Evolutionary conservation across 2,888 invertebrate genomes (phyloP), one percentile per base, ranked within the genome.

Genomic region (Salpingus planirostris): DNA sequence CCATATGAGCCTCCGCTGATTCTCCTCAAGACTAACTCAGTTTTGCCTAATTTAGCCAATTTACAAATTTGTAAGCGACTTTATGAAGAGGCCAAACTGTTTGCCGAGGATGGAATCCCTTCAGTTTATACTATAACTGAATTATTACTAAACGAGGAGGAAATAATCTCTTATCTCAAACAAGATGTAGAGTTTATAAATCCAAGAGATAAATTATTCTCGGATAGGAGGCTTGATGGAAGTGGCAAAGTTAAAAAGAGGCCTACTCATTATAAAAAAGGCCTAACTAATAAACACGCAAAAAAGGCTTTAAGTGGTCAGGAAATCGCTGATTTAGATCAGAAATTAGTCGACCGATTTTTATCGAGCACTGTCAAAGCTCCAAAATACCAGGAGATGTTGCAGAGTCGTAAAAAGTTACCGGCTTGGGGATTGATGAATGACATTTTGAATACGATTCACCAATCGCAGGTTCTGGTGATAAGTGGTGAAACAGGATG

Each of bases 401-500:
- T 81, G 52, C 64, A 70, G 3, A 58, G 55, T 0, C 67, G 87
- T 36, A 70, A 68, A 51, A 73, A 73, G 47, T 61, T 88, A 29
- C 87, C 87, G 0, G 85, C 85, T 0, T 87, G 82, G 76, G 64
- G 67, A 11, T 76, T 77, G 54, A 76, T 73, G 63, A 68, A 74
- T 21, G 76, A 79, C 37, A 82, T 88, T 47, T 62, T 88, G 36
- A 69, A 73, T 40, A 67, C 74, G 1, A 69, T 87, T 21, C 66
- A 71, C 18, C 68, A 71, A 31, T 76, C 77, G 31, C 78, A 75
- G 64, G 73, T 81, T 3, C 66, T 78, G 11, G 82, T 88, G 1
- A 80, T 88, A 44, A 82, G 83, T 25, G 88, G 88, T 2, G 86
- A 86, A 59, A 88, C 88, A 1, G 88, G 87, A 1, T 87, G 85